Percentiles rank a stretch among this genome's conserved stretches.
Conservation (phyloP, 2,797 vertebrate species). For the Alca torda region DNA sequence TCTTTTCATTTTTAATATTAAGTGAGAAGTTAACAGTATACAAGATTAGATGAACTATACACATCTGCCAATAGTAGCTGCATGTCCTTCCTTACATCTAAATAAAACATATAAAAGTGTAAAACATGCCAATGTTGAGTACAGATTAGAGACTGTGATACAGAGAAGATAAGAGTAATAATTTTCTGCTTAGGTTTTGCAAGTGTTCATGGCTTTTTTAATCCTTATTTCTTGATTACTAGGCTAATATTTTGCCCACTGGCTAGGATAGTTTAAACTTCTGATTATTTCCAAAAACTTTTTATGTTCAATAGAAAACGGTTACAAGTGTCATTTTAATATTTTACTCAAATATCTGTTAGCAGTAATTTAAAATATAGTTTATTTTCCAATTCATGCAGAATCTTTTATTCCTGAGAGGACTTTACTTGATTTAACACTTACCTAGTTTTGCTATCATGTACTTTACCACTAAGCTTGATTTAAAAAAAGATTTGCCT, state of each 20-base stretch:
- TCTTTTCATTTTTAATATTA: background rate
- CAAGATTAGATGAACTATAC: background rate
- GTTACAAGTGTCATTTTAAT: background rate
- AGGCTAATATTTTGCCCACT: background rate
- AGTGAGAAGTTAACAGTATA: background rate
- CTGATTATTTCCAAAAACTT: background rate
- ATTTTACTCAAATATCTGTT: background rate
- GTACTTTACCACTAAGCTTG: slow-evolving; percentile 38
- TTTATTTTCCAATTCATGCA: background rate
- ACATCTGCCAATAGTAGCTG: background rate
- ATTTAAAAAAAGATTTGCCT: slow-evolving; percentile 34
- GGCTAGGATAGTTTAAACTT: background rate
- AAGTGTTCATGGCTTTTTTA: background rate
- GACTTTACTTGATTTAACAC: background rate
- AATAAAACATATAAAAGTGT: background rate
- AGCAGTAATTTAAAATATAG: background rate
- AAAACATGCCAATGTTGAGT: background rate
- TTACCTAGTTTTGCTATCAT: background rate
- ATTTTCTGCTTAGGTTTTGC: background rate
- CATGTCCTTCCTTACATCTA: background rate
- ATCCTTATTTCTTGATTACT: background rate
- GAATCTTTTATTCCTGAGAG: background rate
- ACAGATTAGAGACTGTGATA: background rate
- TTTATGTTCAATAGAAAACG: background rate
- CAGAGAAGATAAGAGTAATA: background rate